Conservation (phyloP, 1,140 invertebrate genomes). For the Calephelis nemesis region DNA sequence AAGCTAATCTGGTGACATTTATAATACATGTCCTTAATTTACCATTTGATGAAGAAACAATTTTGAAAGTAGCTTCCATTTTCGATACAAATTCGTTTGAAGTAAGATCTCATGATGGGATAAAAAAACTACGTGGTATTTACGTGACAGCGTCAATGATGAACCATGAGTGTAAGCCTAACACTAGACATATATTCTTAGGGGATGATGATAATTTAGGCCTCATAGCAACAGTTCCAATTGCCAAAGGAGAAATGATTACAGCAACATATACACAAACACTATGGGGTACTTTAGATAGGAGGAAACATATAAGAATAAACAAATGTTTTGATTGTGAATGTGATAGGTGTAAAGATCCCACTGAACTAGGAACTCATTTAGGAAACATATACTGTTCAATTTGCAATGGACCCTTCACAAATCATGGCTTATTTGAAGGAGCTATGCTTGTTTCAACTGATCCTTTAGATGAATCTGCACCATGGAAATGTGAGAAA, state of each 20-base stretch:
- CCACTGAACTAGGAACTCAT: constrained; percentile 82
- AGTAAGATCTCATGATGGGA: constrained; percentile 69
- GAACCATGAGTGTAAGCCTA: constrained; percentile 83
- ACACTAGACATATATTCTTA: constrained; percentile 81
- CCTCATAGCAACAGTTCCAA: constrained; percentile 81
- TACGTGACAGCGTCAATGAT: constrained; percentile 82
- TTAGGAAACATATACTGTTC: constrained; percentile 82
- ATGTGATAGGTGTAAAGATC: constrained; percentile 82
- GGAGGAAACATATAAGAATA: constrained; percentile 80
- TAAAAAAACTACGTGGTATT: constrained; percentile 79
- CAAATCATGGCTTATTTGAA: constrained; percentile 39
- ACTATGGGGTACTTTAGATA: constrained; percentile 82
- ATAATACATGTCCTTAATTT: constrained; percentile 80
- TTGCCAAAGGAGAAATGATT: constrained; percentile 82
- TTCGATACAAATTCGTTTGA: constrained; percentile 85
- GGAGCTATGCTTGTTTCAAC: constrained; percentile 78
- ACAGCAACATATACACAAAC: constrained; percentile 84
- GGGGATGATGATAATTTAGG: constrained; percentile 78
- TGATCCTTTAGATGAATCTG: constrained; percentile 80
- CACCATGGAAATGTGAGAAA: constrained; percentile 82
- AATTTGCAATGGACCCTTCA: constrained; percentile 77
- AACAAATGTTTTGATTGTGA: constrained; percentile 84
- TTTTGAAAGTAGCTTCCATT: constrained; percentile 83
- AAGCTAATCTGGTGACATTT: constrained; percentile 82
- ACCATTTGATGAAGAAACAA: constrained; percentile 79